phyloP scores from a whole-genome alignment of 2,888 invertebrate species.

The Ectemnius lituratus region DNA sequence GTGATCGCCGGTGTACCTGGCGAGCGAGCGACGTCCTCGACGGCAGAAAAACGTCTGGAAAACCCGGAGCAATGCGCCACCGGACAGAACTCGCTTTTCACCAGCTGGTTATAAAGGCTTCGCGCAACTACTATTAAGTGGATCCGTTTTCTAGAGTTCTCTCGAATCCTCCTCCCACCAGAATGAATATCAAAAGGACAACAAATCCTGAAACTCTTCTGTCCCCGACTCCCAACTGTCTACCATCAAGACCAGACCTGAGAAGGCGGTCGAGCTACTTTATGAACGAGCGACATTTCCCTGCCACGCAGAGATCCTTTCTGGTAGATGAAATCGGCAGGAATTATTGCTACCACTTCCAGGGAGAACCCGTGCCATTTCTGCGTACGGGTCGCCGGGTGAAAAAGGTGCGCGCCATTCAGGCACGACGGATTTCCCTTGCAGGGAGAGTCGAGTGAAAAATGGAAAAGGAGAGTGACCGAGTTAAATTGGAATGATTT shows the following conservation, averaged over 20 bases:
- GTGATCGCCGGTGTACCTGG: not conserved
- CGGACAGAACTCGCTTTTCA: no score
- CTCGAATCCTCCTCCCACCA: no score
- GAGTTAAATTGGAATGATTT: not conserved
- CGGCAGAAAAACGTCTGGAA: not conserved
- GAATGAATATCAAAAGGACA: no score
- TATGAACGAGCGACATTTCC: slow-evolving; percentile 69
- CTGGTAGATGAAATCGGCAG: slow-evolving; percentile 68
- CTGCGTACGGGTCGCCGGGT: not conserved
- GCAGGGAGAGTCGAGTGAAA: not conserved
- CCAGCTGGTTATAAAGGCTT: no score
- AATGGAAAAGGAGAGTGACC: not conserved
- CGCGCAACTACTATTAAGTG: no score
- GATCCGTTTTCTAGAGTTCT: no score
- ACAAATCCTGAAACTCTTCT: no score
- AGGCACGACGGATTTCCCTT: not conserved
- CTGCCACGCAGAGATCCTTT: slow-evolving; percentile 64
- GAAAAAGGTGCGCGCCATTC: not conserved
- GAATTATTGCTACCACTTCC: slow-evolving; percentile 69
- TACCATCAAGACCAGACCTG: slow-evolving; percentile 47
- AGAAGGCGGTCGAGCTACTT: slow-evolving; percentile 68
- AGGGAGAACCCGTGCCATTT: not conserved
- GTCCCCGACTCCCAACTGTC: no score
- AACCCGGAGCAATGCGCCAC: no score
- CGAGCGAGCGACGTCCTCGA: not conserved